Evolutionary conservation across 2,888 invertebrate genomes (phyloP).

Genomic region (Scaptomyza tumidula): DNA sequence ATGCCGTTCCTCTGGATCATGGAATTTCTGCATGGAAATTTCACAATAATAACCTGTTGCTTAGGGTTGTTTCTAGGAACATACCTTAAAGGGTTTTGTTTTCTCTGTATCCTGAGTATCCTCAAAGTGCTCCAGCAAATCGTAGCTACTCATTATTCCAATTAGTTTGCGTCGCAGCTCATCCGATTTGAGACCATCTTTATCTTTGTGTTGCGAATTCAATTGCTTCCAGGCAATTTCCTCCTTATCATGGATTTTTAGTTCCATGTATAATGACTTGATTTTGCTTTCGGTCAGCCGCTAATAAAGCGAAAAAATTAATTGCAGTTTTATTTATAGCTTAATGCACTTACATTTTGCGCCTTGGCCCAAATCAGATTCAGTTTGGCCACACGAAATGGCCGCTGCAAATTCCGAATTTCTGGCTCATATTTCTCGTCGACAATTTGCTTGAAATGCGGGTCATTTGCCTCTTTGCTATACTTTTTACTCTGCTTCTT

Average conservation of each 20-base stretch:
- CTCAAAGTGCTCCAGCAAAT: constrained; percentile 91
- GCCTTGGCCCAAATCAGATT: constrained; percentile 96
- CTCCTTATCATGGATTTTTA: constrained; percentile 96
- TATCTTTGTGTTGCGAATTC: constrained; percentile 93
- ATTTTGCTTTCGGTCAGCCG: constrained; percentile 92
- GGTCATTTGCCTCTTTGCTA: constrained; percentile 79
- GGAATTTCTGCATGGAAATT: constrained; percentile 76
- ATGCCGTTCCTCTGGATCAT: constrained; percentile 86
- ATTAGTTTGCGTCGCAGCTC: constrained; percentile 91
- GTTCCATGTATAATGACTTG: constrained; percentile 93
- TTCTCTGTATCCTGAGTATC: constrained; percentile 87
- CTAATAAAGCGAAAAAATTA: constrained; percentile 80
- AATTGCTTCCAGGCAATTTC: constrained; percentile 93
- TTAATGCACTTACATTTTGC: constrained; percentile 88
- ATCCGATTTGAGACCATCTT: constrained; percentile 93
- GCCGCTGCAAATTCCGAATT: constrained; percentile 91
- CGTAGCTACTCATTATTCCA: constrained; percentile 93
- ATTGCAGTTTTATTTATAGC: neutral
- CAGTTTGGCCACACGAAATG: constrained; percentile 95
- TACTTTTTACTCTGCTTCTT: constrained; percentile 80
- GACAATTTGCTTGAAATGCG: constrained; percentile 64
- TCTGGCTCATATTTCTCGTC: constrained; percentile 85
- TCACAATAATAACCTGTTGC: constrained; percentile 11
- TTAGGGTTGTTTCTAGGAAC: neutral
- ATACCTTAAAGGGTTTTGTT: constrained; percentile 80